Evolutionary conservation across 2,797 vertebrate species (phyloP), one percentile per base, ranked within the genome.

Genomic region (Ceryle rudis): DNA sequence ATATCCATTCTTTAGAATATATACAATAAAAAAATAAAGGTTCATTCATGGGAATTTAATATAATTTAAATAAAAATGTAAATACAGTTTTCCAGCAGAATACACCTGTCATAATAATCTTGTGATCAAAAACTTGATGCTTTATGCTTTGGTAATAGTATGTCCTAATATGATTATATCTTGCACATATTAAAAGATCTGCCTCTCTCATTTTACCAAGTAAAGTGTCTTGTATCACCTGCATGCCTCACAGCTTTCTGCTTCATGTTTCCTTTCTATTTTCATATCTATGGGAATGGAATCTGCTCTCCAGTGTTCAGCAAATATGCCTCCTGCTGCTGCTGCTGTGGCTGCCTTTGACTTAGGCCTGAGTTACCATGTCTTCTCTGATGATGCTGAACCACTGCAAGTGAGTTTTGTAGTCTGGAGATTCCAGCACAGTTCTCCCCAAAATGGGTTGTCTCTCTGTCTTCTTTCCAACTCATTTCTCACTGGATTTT

Each of bases 231-330:
- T 73, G 7, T 66, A 60, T 73, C 60, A 95, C 89, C 69, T 66
- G 72, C 29, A 64, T 21, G 93, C 23, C 42, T 85, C 82, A 11
- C 84, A 88, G 94, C 94, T 98, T 98, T 97, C 98, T 98, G 97
- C 91, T 78, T 72, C 39, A 41, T 97, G 90, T 96, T 96, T 93
- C 89, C 94, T 97, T 97, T 97, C 97, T 98, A 95, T 98, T 98
- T 98, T 98, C 97, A 98, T 94, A 95, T 97, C 97, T 97, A 96
- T 97, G 98, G 97, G 97, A 98, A 98, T 96, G 95, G 96, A 98
- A 98, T 98, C 95, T 85, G 65, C 67, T 61, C 44, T 39, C 89
- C 82, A 73, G 60, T 49, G 81, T 94, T 81, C 91, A 95, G 61
- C 61, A 69, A 96, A 86, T 86, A 88, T 70, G 28, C 81, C 42